Evolutionary conservation across 2,888 invertebrate genomes (phyloP), one percentile per base, ranked within the genome.

Genomic region (Eupithecia inturbata): DNA sequence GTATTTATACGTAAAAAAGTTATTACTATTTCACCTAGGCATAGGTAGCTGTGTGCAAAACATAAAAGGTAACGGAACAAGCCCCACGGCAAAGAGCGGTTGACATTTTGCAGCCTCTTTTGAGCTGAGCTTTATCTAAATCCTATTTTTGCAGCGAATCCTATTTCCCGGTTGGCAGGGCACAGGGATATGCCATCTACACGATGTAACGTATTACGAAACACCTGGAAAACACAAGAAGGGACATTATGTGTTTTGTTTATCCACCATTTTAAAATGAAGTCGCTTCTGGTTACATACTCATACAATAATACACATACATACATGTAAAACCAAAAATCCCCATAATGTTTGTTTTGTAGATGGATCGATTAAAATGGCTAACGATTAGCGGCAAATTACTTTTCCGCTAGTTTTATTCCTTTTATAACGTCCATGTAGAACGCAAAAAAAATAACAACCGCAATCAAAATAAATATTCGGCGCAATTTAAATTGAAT

Each of bases 121-220:
- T 77, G 75, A 70, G 66, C 68, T 69, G 22, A 45, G 74, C 70
- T 74, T 67, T 76, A 73, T 77, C 63, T 67, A 71, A 76, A 72
- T 71, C 71, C 71, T 70, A 75, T 76, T 77, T 76, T 72, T 69
- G 53, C 71, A 70, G 73, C 45, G 73, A 70, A 77, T 76, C 71
- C 70, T 74, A 74, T 76, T 76, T 80, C 75, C 74, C 75, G 75
- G 73, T 62, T 72, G 67, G 39, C 60, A 71, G 39, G 33, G 67
- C 72, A 41, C 39, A 53, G 26, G n/a, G 53, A 70, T 67, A 63
- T 67, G 62, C 19, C 57, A 31, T 26, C 53, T 26, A 53, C 57
- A 14, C 57, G 57, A 26, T 53, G 53, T 22, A 53, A 22, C 16
- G 62, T 63, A 66, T 73, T 62, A 71, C 66, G 49, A 66, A 74